Evolutionary conservation across 2,888 invertebrate genomes (phyloP), one percentile per base, ranked within the genome.

Genomic region (Tinea pellionella): DNA sequence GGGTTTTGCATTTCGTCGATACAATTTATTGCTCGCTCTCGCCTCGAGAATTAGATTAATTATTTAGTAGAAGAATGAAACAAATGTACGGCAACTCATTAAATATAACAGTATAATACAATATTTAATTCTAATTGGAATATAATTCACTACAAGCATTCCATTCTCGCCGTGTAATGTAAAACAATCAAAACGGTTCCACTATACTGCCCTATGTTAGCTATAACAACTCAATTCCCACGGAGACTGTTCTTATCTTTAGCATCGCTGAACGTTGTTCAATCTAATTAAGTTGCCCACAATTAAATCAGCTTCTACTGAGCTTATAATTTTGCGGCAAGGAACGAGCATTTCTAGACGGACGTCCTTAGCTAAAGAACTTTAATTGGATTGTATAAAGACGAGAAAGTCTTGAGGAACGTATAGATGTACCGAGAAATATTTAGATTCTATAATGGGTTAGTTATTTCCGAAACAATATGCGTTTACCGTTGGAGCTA

Each of bases 221-320:
- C 13, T 57, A 30, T 57, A 57, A 57, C 32, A 57, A 57, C 59
- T 59, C 53, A 16, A 61, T 61, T 61, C 61, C 61, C 61, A 61
- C 59, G 59, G 18, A 9, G 51, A 53, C 47, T 51, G 61, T 12
- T 13, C 55, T 61, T 59, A 61, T 61, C 61, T 51, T 29, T 19
- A 24, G 42, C 61, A 59, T 61, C 61, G 58, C 41, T 41, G 29
- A 60, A 51, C 68, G 71, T 64, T 66, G 70, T 68, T 69, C 70
- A 68, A 72, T 75, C 74, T 77, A 78, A 77, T 79, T 77, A 77
- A 77, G 72, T 73, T 69, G 72, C 71, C 68, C 63, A 70, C 73
- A 75, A 77, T 77, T 76, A 73, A 76, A 72, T 68, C 71, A 63
- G 63, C 61, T 60, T 61, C 56, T 59, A 61, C 61, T 60, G 59